A percentile compares a stretch with the other conserved stretches of the same genome.
Conservation (phyloP, 2,888 invertebrate genomes). For the Tetramorium bicarinatum region DNA sequence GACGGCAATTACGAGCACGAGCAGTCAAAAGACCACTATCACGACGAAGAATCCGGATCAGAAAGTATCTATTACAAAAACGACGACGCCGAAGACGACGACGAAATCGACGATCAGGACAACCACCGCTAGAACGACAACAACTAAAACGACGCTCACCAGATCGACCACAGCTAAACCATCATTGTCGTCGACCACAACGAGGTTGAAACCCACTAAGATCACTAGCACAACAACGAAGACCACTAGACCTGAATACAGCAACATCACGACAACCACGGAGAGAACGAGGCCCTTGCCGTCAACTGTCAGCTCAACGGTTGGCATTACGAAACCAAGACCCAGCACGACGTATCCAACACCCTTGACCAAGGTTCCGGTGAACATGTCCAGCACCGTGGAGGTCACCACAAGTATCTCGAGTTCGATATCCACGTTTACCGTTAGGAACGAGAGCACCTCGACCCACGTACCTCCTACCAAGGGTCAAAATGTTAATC, state of each 20-base stretch:
- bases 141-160: slow-evolving; percentile 59
- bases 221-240: slow-evolving; percentile 53
- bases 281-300: slow-evolving; percentile 60
- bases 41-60: slow-evolving; percentile 77
- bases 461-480: slow-evolving; percentile 68
- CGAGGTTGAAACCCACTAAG: slow-evolving; percentile 73
- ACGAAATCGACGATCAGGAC: slow-evolving; percentile 60
- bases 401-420: slow-evolving; percentile 59
- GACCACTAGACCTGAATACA: slow-evolving; percentile 61
- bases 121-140: slow-evolving; percentile 56
- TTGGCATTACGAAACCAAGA: slow-evolving; percentile 60
- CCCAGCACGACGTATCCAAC: slow-evolving; percentile 68
- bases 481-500: slow-evolving; percentile 68
- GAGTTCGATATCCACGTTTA: slow-evolving; percentile 46
- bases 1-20: slow-evolving; percentile 13
- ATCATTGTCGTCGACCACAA: slow-evolving; percentile 62
- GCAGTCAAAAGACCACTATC: slow-evolving; percentile 40
- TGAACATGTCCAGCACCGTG: slow-evolving; percentile 35
- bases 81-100: slow-evolving; percentile 62
- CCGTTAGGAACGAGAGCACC: slow-evolving; percentile 65
- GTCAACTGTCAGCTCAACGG: slow-evolving; percentile 59
- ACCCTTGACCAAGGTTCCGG: slow-evolving; percentile 62
- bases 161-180: slow-evolving; percentile 65
- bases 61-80: slow-evolving; percentile 61
- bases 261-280: slow-evolving; percentile 61